Base-by-base conservation (phyloP, 2,113 vertebrate species). In the Lanius ludovicianus region DNA sequence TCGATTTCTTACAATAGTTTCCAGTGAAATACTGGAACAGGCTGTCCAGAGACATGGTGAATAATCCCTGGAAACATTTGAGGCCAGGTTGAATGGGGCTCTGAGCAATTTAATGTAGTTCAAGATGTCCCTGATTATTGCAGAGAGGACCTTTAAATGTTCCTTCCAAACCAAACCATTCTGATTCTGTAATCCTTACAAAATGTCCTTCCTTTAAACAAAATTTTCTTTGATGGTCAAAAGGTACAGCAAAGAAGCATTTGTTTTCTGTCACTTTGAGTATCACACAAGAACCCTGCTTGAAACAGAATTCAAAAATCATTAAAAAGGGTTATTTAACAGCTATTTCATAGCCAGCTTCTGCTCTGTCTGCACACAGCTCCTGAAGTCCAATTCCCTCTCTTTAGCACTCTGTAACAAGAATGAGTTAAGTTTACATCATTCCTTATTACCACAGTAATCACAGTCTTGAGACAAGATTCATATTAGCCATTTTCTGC, bases 401-500 rank as follows among this genome's bases (percentile, higher is more conserved):
- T 63, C 22, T 63, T 93, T 47, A 42, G 44, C 52, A 65, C 31
- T 23, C 25, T 35, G n/a, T 52, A 65, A 15, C 67, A 68, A 59
- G 60, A 67, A 47, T 16, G 8, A 94, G 93, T 85, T 83, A 94
- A 86, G 68, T 53, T 91, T 62, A 71, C n/a, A 24, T 71, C 77
- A 55, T 77, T 87, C 41, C 74, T 75, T 90, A 89, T 92, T 94
- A 90, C 85, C 57, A 8, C 42, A 55, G 80, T 15, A 35, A 93
- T 69, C 77, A n/a, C 52, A 56, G 85, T 68, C 90, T 30, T 87
- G 44, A 78, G 55, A 42, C 6, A 85, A 97, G 96, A 97, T 94
- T 97, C 97, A 95, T 87, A 91, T 83, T 55, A 35, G 88, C 83
- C 89, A 81, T 95, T 95, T 91, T 86, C 85, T 89, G 77, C 88